Percentiles rank a stretch among this genome's conserved stretches.
phyloP scores from a whole-genome alignment of 2,888 invertebrate species.

The Boloria euphrosyne region DNA sequence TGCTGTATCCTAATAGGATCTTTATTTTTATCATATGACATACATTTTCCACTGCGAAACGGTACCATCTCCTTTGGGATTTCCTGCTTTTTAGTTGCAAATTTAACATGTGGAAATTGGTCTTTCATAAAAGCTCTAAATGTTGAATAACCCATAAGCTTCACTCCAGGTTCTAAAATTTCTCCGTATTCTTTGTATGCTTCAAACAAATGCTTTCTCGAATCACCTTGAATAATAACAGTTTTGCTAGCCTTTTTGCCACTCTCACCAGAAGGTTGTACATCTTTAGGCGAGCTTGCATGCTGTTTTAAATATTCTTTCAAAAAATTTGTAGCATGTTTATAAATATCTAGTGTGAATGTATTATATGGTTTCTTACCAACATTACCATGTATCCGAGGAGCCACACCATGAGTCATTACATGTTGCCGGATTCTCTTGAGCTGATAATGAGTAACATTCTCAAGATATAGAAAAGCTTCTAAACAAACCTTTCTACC shows the following conservation, averaged over 20 bases:
- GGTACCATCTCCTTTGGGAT: slow-evolving; percentile 75
- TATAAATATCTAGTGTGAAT: slow-evolving; percentile 89
- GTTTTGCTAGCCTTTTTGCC: slow-evolving; percentile 76
- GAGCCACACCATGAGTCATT: slow-evolving; percentile 90
- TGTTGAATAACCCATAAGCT: slow-evolving; percentile 90
- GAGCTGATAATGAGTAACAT: slow-evolving; percentile 90
- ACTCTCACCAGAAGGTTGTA: slow-evolving; percentile 72
- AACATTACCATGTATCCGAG: slow-evolving; percentile 89
- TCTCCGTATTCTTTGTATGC: slow-evolving; percentile 88
- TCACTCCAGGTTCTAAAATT: slow-evolving; percentile 86
- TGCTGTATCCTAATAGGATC: slow-evolving; percentile 76
- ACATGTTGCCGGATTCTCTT: slow-evolving; percentile 90
- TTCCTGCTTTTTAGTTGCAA: slow-evolving; percentile 84
- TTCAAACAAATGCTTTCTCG: slow-evolving; percentile 87
- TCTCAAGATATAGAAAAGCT: slow-evolving; percentile 90
- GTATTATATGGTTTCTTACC: slow-evolving; percentile 92
- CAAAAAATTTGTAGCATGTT: slow-evolving; percentile 89
- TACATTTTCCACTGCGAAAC: slow-evolving; percentile 80
- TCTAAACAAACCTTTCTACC: slow-evolving; percentile 89
- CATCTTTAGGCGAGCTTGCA: slow-evolving; percentile 80
- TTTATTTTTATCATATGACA: slow-evolving; percentile 79
- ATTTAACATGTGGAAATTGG: slow-evolving; percentile 90
- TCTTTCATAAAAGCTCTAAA: slow-evolving; percentile 91
- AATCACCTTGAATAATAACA: slow-evolving; percentile 78
- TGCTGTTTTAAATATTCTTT: slow-evolving; percentile 88